Conservation (phyloP, 1,140 invertebrate genomes). For the Hylaeus anthracinus region DNA sequence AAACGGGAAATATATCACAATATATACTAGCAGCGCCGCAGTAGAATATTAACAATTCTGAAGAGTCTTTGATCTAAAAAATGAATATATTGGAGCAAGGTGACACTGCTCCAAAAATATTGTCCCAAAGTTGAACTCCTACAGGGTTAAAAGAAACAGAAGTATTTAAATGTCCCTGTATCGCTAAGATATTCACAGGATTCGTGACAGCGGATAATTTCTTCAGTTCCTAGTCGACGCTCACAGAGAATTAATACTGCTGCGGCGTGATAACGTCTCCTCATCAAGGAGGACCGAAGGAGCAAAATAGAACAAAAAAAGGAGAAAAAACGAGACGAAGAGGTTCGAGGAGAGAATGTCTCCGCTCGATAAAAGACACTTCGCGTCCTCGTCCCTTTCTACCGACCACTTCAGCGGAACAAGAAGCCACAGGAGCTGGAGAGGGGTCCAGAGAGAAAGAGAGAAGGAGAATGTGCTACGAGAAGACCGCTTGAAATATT, state of each 20-base stretch:
- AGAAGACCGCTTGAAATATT: slow-evolving; percentile 28
- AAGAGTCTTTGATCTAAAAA: too few relatives aligned
- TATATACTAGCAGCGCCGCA: too few relatives aligned
- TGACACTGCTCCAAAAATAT: too few relatives aligned
- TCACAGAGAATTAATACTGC: neutral
- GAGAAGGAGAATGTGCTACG: neutral
- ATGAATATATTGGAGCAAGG: too few relatives aligned
- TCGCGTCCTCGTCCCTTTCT: slow-evolving; percentile 3
- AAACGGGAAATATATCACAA: too few relatives aligned
- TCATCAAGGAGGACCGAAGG: slow-evolving; percentile 5
- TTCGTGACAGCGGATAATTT: neutral
- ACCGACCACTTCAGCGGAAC: neutral
- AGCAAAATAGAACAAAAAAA: neutral
- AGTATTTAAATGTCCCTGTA: too few relatives aligned
- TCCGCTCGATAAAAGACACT: slow-evolving; percentile 46
- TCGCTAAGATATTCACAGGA: too few relatives aligned
- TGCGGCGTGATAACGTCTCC: slow-evolving; percentile 1
- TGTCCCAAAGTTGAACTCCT: too few relatives aligned
- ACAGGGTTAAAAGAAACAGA: too few relatives aligned
- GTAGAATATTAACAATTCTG: too few relatives aligned
- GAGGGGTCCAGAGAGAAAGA: neutral
- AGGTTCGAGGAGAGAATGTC: slow-evolving; percentile 21
- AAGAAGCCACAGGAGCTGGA: neutral
- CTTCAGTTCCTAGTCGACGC: neutral
- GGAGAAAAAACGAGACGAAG: neutral